Percentiles rank a stretch among this genome's conserved stretches.
Conservation (phyloP, 2,888 invertebrate species). For the Amblyjoppa fuscipennis region DNA sequence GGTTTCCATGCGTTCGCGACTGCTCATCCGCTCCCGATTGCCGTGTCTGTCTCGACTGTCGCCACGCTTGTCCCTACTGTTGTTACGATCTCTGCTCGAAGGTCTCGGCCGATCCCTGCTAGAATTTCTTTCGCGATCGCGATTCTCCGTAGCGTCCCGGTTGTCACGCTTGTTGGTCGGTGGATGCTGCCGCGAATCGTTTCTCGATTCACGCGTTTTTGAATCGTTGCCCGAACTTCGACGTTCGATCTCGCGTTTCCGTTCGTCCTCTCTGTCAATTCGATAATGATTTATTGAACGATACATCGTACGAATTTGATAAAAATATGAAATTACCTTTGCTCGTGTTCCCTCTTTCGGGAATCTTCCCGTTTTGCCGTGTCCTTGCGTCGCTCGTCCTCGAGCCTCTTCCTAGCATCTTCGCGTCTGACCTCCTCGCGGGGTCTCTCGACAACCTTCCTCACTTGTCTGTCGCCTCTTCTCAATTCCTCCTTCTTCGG, state of each 20-base stretch:
- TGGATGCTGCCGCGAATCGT: slow-evolving; percentile 67
- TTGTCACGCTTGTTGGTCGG: slow-evolving; percentile 67
- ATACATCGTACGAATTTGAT: neutral
- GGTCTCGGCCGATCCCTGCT: slow-evolving; percentile 73
- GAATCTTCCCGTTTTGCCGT: slow-evolving; percentile 82
- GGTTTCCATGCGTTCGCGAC: slow-evolving; percentile 81
- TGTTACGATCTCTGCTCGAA: slow-evolving; percentile 69
- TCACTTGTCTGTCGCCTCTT: slow-evolving; percentile 85
- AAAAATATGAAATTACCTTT: slow-evolving; percentile 76
- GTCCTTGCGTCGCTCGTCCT: slow-evolving; percentile 84
- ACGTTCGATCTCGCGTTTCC: slow-evolving; percentile 76
- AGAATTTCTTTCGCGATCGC: slow-evolving; percentile 64
- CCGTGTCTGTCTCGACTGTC: slow-evolving; percentile 77
- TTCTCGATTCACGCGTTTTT: slow-evolving; percentile 72
- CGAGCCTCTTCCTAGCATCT: slow-evolving; percentile 78
- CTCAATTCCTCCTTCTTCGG: slow-evolving; percentile 75
- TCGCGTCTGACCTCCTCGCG: slow-evolving; percentile 84
- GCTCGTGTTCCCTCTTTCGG: slow-evolving; percentile 83
- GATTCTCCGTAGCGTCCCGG: slow-evolving; percentile 73
- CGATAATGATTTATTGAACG: neutral
- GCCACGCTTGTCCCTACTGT: slow-evolving; percentile 72
- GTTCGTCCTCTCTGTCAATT: slow-evolving; percentile 77
- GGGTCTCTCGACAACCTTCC: slow-evolving; percentile 73
- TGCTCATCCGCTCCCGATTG: slow-evolving; percentile 83
- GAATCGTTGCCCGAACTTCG: slow-evolving; percentile 77